Base-by-base conservation (phyloP, 2,797 vertebrate species). In the Enteromius mattozi region DNA sequence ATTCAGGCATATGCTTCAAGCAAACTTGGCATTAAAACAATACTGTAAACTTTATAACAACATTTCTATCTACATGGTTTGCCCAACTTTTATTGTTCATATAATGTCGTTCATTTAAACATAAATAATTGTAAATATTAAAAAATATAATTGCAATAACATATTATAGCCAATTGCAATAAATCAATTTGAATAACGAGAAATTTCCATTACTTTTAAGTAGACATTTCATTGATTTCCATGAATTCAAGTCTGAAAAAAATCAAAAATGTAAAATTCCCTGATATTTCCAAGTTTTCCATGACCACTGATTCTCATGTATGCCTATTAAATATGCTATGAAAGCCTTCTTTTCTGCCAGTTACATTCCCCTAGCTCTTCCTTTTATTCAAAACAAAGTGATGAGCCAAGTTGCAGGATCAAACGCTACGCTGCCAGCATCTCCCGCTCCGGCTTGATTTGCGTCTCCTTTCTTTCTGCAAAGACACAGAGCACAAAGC, bases 371-470 rank as follows among this genome's bases (percentile, higher is more conserved):
- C 72, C 10, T 6, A 51, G 47, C 10, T 68, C 72, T 68, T 69
- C 63, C 2, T 13, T 80, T 61, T 42, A 51, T 74, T 35, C 47
- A 59, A 75, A 69, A 24, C 37, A 78, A 68, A 80, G 65, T 6
- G 72, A 79, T 68, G 71, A 47, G 82, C 69, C 51, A 90, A 47
- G 42, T 61, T 27, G 24, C 24, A 30, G n/a, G 65, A 63, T 51
- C n/a, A 72, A 76, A 71, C 65, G n/a, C 89, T 88, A 95, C 30
- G 91, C 93, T 80, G 91, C 87, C 87, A 94, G 80, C 92, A 94
- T 94, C 88, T 94, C 92, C 89, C 87, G 89, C 30, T 89, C 89
- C 47, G 81, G 65, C 79, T 89, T 91, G 69, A 89, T 85, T 88
- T 88, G 90, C 54, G 75, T 87, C 80, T 89, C 85, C 87, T 84